Base-by-base conservation (phyloP, 2,113 vertebrate species). In the Camarhynchus parvulus region DNA sequence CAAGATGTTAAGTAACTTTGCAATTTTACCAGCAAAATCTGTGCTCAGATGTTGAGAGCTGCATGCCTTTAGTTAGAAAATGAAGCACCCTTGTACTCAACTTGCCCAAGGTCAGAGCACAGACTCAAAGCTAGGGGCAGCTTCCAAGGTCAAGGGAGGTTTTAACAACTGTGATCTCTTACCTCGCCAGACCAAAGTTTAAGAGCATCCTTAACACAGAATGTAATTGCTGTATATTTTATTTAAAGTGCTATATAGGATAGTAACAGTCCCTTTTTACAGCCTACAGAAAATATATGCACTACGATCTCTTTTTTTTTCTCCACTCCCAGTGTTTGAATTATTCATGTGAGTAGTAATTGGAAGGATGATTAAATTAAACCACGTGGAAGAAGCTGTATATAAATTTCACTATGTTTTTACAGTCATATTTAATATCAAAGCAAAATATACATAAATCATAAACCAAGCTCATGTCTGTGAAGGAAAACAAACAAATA, bases 301-400 rank as follows among this genome's bases (percentile, higher is more conserved):
- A n/a, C 23, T 50, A 80, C 9, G 73, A 37, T 58, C 30, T 68
- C 15, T 31, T 49, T 82, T 90, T 55, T 90, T 89, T 52, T 10
- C 47, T 49, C 14, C 37, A 58, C 25, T 87, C 16, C 22, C 21
- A 44, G 24, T 39, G 4, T 80, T 33, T 92, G 58, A 91, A 92
- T 90, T 91, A 94, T 96, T 94, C 94, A 83, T 74, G 50, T 50
- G 66, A 81, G 44, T 46, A 91, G 53, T 56, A 95, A 91, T 87
- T 79, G n/a, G 62, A 83, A 91, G 31, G 23, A 87, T 82, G 74
- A 92, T 89, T 91, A 95, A 89, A 89, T 75, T 89, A 94, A 92
- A 68, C 28, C 31, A 73, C 8, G 6, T 0, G 0, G 59, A 89
- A 92, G 58, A 92, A 91, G 8, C 16, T 73, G 37, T 6, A 3